Evolutionary conservation across 2,797 vertebrate species (phyloP), one percentile per base, ranked within the genome.

Genomic region (Ctenochaetus hawaiiensis): DNA sequence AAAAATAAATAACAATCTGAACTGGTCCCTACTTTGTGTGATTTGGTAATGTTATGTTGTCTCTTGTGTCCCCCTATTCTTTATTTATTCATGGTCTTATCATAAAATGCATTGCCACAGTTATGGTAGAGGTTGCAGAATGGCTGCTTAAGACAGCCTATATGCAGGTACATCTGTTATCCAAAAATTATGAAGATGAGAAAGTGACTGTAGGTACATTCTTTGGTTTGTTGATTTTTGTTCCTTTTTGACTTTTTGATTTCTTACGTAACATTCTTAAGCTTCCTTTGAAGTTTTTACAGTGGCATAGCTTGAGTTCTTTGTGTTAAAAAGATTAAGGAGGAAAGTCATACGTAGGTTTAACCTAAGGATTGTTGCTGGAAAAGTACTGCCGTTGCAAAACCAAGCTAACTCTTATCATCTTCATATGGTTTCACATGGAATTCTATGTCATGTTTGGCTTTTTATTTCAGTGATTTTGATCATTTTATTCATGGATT

Each of bases 211-310:
- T 41, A 41, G 39, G 39, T 39, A 30, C 18, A 68, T 17, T 49
- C 17, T 34, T 69, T 45, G 45, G 26, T 13, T 71, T 18, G 9
- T 37, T 18, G 5, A 41, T 26, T 57, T 80, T 67, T 60, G 5
- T 67, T 70, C 2, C 49, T 59, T 54, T n/a, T 59, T 68, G 23
- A 60, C 68, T 37, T 60, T 30, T 56, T 72, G 39, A 69, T 70
- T 44, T 73, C 39, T 86, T 86, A 67, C 54, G 73, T 82, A 82
- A 80, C 75, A 49, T 63, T 48, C 20, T 49, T 82, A 57, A 77
- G 34, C n/a, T 43, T 75, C 68, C 58, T 87, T 72, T 84, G 26
- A 87, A 17, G 71, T 66, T 75, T 70, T 78, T 68, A 72, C 10
- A 72, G 70, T 51, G 20, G n/a, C 41, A 34, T 59, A 22, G 60